Percentiles rank a stretch among this genome's conserved stretches.
These are phyloP conservation scores for Lonchura striata DNA, from an alignment of 2,113 vertebrate genomes.

Conservation along the genomic window DNA sequence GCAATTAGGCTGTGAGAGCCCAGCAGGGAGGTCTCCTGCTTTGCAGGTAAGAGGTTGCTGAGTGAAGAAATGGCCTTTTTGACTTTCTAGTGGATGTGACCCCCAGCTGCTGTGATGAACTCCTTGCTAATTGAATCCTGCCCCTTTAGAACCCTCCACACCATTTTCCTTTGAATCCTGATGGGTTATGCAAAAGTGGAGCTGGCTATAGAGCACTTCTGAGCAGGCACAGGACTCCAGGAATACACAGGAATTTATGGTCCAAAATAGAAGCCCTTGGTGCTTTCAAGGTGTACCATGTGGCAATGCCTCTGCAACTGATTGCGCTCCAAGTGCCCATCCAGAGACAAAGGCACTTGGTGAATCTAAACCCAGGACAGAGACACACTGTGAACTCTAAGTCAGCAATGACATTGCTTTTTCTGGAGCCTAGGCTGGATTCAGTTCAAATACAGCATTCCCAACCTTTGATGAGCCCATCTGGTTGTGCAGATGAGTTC, in stretches of 20 bases:
- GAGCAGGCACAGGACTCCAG: not conserved
- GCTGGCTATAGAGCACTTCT: not conserved
- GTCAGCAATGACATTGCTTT: not conserved
- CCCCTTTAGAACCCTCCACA: not conserved
- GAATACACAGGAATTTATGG: not conserved
- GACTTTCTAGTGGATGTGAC: not conserved
- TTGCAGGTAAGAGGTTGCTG: not conserved
- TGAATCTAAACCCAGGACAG: not conserved
- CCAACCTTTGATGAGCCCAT: not conserved
- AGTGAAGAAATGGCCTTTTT: not conserved
- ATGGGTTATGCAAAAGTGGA: not conserved
- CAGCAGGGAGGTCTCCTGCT: not conserved
- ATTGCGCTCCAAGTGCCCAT: not conserved
- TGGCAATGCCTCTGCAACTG: not conserved
- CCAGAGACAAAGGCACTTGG: not conserved
- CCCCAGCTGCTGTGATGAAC: not conserved
- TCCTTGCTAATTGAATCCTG: not conserved
- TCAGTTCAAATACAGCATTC: not conserved
- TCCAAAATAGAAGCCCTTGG: not conserved
- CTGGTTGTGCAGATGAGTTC: not conserved
- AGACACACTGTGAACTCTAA: not conserved
- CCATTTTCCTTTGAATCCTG: not conserved
- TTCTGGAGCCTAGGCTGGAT: not conserved
- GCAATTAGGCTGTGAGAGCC: slow-evolving; percentile 9
- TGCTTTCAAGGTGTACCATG: not conserved